These are phyloP conservation scores for Chaetodon trifascialis DNA, from an alignment of 2,113 vertebrate species.

Conservation along the genomic window DNA sequence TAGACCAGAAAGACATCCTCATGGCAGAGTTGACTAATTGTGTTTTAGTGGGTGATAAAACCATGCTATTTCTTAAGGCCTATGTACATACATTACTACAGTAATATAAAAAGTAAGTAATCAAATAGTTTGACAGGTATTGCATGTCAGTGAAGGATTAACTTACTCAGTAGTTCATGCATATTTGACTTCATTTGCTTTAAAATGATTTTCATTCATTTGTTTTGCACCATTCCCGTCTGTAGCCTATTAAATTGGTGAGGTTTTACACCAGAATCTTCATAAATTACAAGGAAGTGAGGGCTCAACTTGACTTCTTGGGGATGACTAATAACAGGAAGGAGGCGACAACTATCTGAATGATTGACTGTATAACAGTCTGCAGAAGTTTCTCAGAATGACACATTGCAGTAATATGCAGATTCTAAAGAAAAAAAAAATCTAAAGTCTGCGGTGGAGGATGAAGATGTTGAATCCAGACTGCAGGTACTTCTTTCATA, in stretches of 20 bases:
- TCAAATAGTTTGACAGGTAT: background rate
- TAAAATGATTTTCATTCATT: no score
- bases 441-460: background rate
- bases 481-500: background rate
- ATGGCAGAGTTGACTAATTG: background rate
- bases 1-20: background rate
- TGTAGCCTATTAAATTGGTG: background rate
- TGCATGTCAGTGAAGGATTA: background rate
- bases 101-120: background rate
- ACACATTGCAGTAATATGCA: background rate
- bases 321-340: background rate
- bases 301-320: background rate
- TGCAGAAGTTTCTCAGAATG: background rate
- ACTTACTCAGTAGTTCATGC: background rate
- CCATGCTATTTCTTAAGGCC: background rate
- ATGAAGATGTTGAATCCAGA: background rate
- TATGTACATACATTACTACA: background rate
- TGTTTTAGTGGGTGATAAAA: background rate
- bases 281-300: background rate
- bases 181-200: background rate
- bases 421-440: background rate
- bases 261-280: background rate
- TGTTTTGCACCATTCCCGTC: background rate
- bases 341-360: background rate
- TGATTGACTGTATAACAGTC: conserved; percentile 13